Conservation (phyloP, 1,140 invertebrate species). For the Bombus consobrinus region DNA sequence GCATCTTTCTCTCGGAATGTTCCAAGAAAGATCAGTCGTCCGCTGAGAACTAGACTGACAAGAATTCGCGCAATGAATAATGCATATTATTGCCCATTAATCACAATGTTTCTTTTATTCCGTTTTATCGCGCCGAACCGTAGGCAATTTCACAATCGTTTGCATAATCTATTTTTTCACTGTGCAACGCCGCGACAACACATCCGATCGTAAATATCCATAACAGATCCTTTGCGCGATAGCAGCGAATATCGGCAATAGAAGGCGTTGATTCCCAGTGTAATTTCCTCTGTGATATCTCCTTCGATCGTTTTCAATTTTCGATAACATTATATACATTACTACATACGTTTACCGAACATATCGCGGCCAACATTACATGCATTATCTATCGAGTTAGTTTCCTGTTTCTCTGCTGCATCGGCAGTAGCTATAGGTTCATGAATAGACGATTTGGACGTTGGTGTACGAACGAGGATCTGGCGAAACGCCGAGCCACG, state of each 20-base stretch:
- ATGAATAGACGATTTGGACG: background rate
- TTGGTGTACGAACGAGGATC: background rate
- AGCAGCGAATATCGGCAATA: no score
- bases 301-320: no score
- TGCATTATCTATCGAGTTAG: no score
- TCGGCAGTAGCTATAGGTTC: no score
- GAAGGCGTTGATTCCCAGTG: background rate
- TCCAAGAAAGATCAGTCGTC: conserved; percentile 26
- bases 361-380: no score
- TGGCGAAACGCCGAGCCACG: conserved; percentile 34
- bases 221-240: no score
- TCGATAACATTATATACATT: no score
- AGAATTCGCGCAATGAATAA: conserved; percentile 61
- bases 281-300: background rate
- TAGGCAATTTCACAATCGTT: conserved; percentile 60
- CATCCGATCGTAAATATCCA: conserved; percentile 5
- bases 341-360: no score
- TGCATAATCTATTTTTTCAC: conserved; percentile 55
- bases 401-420: no score
- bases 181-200: background rate
- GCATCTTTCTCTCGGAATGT: conserved; percentile 34
- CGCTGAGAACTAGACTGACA: conserved; percentile 47
- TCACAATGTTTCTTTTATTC: conserved; percentile 53
- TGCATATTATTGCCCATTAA: conserved; percentile 61
- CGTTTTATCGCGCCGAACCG: conserved; percentile 50